Evolutionary conservation across 2,888 invertebrate species (phyloP), one percentile per base, ranked within the genome.

Genomic region (Steinernema scapterisci): DNA sequence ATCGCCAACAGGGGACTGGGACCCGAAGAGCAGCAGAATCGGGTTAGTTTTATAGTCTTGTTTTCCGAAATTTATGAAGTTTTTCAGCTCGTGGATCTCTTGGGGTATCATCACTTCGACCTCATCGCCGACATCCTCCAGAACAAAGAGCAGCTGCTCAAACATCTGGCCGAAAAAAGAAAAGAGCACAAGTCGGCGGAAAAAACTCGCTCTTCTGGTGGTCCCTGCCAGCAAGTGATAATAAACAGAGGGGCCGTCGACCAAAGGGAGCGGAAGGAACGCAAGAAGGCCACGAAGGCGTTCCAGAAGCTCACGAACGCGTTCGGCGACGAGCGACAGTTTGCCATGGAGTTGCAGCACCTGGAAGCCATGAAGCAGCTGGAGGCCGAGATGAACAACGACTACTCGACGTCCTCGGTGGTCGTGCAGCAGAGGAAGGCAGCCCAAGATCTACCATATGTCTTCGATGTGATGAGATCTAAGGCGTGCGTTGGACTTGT

Each of bases 81-180:
- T 72, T 79, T 79, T 75, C 84, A 91, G 88, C 89, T 97, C 23
- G 93, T 95, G 88, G 96, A 97, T 84, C 89, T 95, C 3, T 90
- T 95, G 27, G 97, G 97, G 0, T 94, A 93, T 88, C 94, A 95
- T 81, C 88, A 92, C 83, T 92, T 94, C 88, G 93, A 93, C 85
- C 90, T 94, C 75, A 92, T 93, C 38, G 91, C 91, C 76, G 89
- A 90, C 48, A 88, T 94, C 76, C 88, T 94, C 38, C 89, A 91
- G 72, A 91, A 93, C 82, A 90, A 93, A 43, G 70, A 79, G 27
- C 70, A 70, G 23, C 76, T 82, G 19, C 70, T 75, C 21, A 74
- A 75, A 44, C 80, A 79, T 46, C 31, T 79, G 16, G 23, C 46
- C 16, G 78, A 80, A 31, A 63, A 74, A 13, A 80, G 74, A 11